A percentile compares a stretch with the other conserved stretches of the same genome.
phyloP scores from a whole-genome alignment of 2,113 vertebrate species.

The Odontesthes bonariensis region DNA sequence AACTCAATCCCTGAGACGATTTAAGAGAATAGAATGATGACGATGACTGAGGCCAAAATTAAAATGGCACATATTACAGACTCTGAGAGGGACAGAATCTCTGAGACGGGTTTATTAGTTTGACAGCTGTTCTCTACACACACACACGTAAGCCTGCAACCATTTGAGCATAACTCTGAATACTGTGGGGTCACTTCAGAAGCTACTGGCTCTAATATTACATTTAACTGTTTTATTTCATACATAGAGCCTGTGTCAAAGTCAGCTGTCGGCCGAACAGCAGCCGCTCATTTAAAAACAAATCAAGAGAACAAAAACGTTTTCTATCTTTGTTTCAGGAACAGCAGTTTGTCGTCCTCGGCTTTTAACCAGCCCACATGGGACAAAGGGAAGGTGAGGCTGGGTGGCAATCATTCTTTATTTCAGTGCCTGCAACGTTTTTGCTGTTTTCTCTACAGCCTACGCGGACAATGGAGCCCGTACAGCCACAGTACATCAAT shows the following conservation, averaged over 20 bases:
- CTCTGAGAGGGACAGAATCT: no score
- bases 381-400: background rate
- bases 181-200: background rate
- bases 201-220: background rate
- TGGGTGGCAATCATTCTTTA: constrained; percentile 42
- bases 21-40: no score
- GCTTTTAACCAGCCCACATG: constrained; percentile 23
- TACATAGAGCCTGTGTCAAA: background rate
- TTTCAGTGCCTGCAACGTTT: constrained; percentile 47
- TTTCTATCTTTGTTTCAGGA: constrained; percentile 2
- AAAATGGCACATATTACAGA: no score
- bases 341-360: background rate
- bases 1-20: no score
- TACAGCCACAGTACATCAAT: constrained; percentile 56
- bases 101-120: no score
- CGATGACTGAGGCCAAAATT: no score
- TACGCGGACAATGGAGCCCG: constrained; percentile 27
- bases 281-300: background rate
- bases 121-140: no score
- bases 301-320: background rate
- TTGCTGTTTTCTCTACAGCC: constrained; percentile 40
- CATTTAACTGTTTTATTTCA: background rate
- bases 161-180: background rate
- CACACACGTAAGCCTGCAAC: no score
- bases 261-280: background rate